These are phyloP conservation scores for Microcaecilia unicolor DNA, from an alignment of 2,797 vertebrate species.

Conservation along the genomic window DNA sequence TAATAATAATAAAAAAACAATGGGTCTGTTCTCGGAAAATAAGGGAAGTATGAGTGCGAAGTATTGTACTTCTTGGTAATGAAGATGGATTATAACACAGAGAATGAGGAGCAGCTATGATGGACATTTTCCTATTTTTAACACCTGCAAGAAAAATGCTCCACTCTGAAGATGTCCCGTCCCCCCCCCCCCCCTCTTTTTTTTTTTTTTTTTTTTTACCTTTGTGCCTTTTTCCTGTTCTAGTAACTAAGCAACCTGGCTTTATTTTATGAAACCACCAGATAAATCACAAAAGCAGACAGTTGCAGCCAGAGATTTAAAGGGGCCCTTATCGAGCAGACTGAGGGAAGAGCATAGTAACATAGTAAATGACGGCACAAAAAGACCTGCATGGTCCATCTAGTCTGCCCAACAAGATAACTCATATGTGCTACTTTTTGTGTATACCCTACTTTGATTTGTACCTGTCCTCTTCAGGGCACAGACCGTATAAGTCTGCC, in stretches of 20 bases:
- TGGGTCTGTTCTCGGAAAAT: not conserved
- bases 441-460: too few species aligned
- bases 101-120: not conserved
- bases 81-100: not conserved
- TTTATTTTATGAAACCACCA: not conserved
- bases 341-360: too few species aligned
- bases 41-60: fast-evolving
- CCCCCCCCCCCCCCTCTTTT: too few species aligned
- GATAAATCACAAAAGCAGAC: not conserved
- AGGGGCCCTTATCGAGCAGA: not conserved
- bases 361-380: too few species aligned
- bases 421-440: too few species aligned
- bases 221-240: too few species aligned
- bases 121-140: not conserved
- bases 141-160: not conserved
- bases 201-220: too few species aligned
- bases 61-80: not conserved
- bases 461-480: too few species aligned
- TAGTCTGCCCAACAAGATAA: too few species aligned
- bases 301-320: not conserved
- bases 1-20: constrained; percentile 6
- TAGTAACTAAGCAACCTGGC: not conserved
- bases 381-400: too few species aligned
- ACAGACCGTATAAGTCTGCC: too few species aligned
- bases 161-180: not conserved